A percentile compares a stretch with the other conserved stretches of the same genome.
Conservation (phyloP, 2,888 invertebrate species). For the Eueremaeus valkanovi region DNA sequence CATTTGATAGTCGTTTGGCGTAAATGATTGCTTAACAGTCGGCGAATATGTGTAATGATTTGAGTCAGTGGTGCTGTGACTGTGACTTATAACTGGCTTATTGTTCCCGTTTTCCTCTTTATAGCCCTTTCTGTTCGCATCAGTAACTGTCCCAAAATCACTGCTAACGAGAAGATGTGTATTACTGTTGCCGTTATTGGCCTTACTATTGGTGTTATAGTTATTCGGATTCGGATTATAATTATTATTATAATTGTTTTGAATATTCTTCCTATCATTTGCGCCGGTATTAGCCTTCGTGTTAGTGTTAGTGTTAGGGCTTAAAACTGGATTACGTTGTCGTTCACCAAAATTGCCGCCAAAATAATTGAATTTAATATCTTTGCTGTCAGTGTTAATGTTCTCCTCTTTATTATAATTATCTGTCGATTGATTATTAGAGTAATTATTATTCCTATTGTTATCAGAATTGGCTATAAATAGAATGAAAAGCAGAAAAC, state of each 20-base stretch:
- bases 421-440: neutral
- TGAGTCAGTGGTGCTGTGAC: neutral
- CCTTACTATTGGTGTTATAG: neutral
- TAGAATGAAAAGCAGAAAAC: too few species aligned
- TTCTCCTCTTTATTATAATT: slow-evolving; percentile 12
- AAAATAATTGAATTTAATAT: slow-evolving; percentile 21
- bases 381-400: neutral
- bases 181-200: neutral
- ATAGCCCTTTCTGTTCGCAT: slow-evolving; percentile 26
- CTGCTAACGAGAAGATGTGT: neutral
- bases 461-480: neutral
- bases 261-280: slow-evolving; percentile 9
- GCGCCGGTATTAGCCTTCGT: neutral
- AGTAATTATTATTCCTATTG: slow-evolving; percentile 3
- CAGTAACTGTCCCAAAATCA: slow-evolving; percentile 33
- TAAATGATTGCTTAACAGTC: slow-evolving; percentile 19
- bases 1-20: slow-evolving; percentile 15
- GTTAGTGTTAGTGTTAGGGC: neutral
- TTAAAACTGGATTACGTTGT: neutral
- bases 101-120: slow-evolving; percentile 12
- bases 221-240: slow-evolving; percentile 4
- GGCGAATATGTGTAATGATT: neutral
- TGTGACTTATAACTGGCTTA: neutral
- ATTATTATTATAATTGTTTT: slow-evolving; percentile 12
- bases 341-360: slow-evolving; percentile 32